Percentiles rank a stretch among this genome's conserved stretches.
Conservation (phyloP, 2,113 vertebrate genomes). For the Oreochromis tanganicae region DNA sequence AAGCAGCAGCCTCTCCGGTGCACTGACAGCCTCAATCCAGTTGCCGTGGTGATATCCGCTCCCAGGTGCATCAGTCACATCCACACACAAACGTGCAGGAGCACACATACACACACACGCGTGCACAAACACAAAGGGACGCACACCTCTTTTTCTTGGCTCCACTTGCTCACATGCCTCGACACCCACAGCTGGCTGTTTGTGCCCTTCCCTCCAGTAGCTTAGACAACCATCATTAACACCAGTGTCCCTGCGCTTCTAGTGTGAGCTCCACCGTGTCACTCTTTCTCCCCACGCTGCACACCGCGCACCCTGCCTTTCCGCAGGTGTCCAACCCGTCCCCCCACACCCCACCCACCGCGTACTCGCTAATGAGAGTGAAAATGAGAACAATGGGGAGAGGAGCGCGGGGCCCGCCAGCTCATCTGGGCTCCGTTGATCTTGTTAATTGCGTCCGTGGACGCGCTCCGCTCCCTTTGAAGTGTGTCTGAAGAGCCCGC, state of each 20-base stretch:
- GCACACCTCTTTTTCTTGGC: conserved; percentile 28
- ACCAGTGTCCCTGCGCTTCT: conserved; percentile 39
- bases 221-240: conserved; percentile 66
- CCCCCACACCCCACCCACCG: conserved; percentile 25
- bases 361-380: conserved; percentile 64
- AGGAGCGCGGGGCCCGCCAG: conserved; percentile 59
- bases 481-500: conserved; percentile 77
- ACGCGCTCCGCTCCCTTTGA: conserved; percentile 76
- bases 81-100: neutral
- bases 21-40: conserved; percentile 67
- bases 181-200: conserved; percentile 56
- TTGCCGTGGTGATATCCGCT: conserved; percentile 75
- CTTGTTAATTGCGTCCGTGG: conserved; percentile 77
- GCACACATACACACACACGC: neutral
- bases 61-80: conserved; percentile 59
- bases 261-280: conserved; percentile 24
- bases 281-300: conserved; percentile 20
- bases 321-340: conserved; percentile 57
- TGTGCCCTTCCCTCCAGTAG: conserved; percentile 39
- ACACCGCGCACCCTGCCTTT: conserved; percentile 18
- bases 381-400: conserved; percentile 74
- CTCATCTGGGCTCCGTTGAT: conserved; percentile 72
- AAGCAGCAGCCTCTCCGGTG: conserved; percentile 34
- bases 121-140: neutral
- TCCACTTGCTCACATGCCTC: conserved; percentile 49